Evolutionary conservation across 2,797 vertebrate genomes (phyloP).

Genomic region (Nasua narica): DNA sequence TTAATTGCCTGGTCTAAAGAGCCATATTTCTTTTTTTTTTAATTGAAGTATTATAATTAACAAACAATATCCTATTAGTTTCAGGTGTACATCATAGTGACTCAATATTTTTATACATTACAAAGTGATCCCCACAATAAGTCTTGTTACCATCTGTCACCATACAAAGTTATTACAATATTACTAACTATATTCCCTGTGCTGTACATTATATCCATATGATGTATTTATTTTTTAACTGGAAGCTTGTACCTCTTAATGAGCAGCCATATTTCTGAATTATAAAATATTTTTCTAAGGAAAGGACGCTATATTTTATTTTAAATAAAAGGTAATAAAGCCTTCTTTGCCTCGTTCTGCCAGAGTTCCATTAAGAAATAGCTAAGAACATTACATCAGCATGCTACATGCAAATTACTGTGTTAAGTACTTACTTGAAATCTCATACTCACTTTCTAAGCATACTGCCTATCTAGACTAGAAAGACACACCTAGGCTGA

Average conservation of each 20-base stretch:
- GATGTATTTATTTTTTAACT: neutral
- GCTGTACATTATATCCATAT: neutral
- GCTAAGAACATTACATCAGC: neutral
- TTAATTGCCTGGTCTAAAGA: neutral
- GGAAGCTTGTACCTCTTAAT: neutral
- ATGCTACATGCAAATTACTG: neutral
- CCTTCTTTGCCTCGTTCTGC: neutral
- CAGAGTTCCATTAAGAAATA: neutral
- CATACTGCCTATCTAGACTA: neutral
- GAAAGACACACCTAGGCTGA: neutral
- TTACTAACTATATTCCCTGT: neutral
- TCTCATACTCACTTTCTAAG: neutral
- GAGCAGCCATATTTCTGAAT: neutral
- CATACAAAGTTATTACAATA: neutral
- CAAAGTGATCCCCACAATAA: neutral
- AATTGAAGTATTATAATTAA: neutral
- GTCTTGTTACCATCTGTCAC: neutral
- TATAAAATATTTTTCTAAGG: neutral
- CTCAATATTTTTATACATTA: neutral
- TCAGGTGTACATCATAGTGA: neutral
- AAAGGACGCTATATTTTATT: neutral
- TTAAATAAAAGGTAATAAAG: neutral
- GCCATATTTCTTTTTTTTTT: neutral
- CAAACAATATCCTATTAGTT: neutral
- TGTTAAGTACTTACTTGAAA: neutral